Conservation (phyloP, 2,888 invertebrate genomes). For the Trachelus iudaicus region DNA sequence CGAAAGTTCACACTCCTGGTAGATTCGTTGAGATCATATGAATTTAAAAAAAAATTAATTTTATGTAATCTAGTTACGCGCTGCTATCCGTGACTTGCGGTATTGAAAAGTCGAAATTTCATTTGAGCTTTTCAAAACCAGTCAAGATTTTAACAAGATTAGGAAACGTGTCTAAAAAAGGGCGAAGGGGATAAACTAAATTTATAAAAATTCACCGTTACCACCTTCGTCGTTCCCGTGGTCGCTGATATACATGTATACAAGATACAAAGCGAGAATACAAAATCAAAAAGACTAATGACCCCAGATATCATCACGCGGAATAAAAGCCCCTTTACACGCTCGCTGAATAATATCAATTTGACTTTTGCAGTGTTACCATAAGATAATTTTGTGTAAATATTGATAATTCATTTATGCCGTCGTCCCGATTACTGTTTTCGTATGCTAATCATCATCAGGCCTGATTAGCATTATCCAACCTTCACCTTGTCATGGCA, state of each 20-base stretch:
- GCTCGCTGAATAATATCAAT: background rate
- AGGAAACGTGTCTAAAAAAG: background rate
- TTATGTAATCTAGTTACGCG: background rate
- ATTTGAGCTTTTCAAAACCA: background rate
- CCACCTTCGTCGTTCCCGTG: background rate
- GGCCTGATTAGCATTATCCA: conserved; percentile 18
- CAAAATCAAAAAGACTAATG: background rate
- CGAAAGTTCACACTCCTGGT: background rate
- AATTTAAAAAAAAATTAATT: background rate
- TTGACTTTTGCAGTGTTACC: background rate
- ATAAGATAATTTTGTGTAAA: background rate
- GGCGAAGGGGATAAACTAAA: background rate
- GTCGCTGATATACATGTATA: background rate
- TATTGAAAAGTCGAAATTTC: background rate
- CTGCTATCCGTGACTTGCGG: too few species aligned
- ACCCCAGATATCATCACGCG: background rate
- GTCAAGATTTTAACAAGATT: background rate
- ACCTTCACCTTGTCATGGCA: conserved; percentile 24
- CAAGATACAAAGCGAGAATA: background rate
- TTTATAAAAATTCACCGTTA: background rate
- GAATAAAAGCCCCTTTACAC: background rate
- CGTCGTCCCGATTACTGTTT: background rate
- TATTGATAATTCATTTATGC: background rate
- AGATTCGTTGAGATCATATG: background rate
- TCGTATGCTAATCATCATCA: conserved; percentile 12